Evolutionary conservation across 2,888 invertebrate species (phyloP).

Genomic region (Parascotia fuliginaria): DNA sequence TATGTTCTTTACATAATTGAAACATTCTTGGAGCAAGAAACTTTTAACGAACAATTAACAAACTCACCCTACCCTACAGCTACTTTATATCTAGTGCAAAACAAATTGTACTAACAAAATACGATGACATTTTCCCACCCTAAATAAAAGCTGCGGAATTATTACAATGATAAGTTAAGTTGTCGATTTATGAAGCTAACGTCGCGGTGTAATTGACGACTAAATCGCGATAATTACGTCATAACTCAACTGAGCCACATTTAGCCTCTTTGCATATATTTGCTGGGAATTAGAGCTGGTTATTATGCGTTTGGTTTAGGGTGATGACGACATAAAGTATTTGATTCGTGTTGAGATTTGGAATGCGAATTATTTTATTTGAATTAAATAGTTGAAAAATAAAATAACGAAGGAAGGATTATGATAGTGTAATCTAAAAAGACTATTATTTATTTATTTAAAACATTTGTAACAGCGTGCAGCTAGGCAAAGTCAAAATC

Average conservation of each 20-base stretch:
- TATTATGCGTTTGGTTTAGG: conserved; percentile 28
- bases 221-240: conserved; percentile 70
- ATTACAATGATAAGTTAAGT: conserved; percentile 53
- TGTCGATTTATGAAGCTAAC: conserved; percentile 50
- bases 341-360: neutral
- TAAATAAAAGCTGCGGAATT: conserved; percentile 43
- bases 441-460: no score
- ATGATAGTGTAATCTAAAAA: no score
- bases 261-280: conserved; percentile 57
- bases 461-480: no score
- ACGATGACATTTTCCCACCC: conserved; percentile 26
- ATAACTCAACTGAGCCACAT: conserved; percentile 60
- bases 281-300: conserved; percentile 34
- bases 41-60: conserved; percentile 3
- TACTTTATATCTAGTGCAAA: conserved; percentile 3
- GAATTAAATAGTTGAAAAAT: neutral
- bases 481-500: no score
- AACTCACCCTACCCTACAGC: no score
- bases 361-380: neutral
- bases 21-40: neutral
- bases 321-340: conserved; percentile 13
- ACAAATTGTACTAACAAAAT: conserved; percentile 27
- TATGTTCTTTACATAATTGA: no score
- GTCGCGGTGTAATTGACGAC: conserved; percentile 61
- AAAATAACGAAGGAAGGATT: no score